Percentiles rank a stretch among this genome's conserved stretches.
These are phyloP conservation scores for Grammomys surdaster DNA, from an alignment of 2,113 vertebrate genomes.

Conservation along the genomic window DNA sequence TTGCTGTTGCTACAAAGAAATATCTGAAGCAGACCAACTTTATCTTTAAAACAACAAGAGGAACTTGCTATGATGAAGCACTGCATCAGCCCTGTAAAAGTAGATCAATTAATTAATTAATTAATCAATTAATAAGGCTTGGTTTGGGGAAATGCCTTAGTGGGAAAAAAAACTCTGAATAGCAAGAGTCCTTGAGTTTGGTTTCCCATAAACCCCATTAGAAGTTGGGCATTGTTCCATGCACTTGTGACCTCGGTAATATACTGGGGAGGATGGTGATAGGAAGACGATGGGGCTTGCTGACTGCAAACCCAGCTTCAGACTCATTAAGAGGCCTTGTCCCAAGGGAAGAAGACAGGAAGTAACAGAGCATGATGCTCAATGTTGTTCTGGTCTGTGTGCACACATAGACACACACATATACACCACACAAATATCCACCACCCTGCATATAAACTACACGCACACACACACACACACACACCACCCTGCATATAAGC, in stretches of 20 bases:
- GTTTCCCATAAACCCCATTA: background rate
- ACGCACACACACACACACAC: background rate
- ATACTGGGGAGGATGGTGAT: background rate
- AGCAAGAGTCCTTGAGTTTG: background rate
- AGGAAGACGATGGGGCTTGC: background rate
- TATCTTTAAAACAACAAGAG: background rate
- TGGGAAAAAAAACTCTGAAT: background rate
- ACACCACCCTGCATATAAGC: background rate
- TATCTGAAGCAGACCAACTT: background rate
- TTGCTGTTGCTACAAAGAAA: background rate
- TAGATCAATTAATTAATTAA: background rate
- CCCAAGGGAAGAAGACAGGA: background rate
- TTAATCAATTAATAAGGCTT: background rate
- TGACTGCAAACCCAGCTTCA: background rate
- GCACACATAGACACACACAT: background rate
- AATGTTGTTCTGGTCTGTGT: background rate
- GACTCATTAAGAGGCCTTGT: background rate
- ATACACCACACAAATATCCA: background rate
- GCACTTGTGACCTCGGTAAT: background rate
- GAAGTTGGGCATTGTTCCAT: background rate
- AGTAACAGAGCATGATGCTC: background rate
- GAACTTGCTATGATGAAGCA: background rate
- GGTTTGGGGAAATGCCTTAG: background rate
- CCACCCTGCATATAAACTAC: background rate
- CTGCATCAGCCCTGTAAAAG: background rate